Percentiles rank a stretch among this genome's conserved stretches.
Evolutionary conservation across 1,140 invertebrate species (phyloP).

Genomic region (Drosophila yakuba): DNA sequence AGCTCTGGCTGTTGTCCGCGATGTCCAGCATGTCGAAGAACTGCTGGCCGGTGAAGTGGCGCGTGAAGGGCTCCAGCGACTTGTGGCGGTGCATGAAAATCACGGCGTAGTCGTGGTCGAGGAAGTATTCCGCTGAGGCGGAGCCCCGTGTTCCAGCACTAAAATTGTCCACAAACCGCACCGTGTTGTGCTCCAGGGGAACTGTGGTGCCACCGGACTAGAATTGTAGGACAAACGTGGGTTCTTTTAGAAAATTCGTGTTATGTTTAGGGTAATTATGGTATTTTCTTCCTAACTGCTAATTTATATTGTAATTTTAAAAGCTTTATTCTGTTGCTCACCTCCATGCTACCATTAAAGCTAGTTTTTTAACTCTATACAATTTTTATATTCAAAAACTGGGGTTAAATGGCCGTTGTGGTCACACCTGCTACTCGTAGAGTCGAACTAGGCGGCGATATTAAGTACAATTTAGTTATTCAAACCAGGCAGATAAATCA

Average conservation of each 20-base stretch:
- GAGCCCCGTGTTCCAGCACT: slow-evolving; percentile 97
- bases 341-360: no score
- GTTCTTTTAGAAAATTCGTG: neutral
- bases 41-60: slow-evolving; percentile 92
- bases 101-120: slow-evolving; percentile 91
- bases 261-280: no score
- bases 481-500: slow-evolving; percentile 2
- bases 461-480: slow-evolving; percentile 11
- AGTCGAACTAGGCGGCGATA: neutral
- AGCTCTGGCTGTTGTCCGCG: slow-evolving; percentile 86
- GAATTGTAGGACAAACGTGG: neutral
- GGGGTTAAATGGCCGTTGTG: no score
- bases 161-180: slow-evolving; percentile 99
- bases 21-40: slow-evolving; percentile 93
- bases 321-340: neutral
- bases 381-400: no score
- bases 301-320: neutral
- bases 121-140: slow-evolving; percentile 97
- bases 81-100: slow-evolving; percentile 93
- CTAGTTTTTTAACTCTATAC: no score
- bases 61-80: slow-evolving; percentile 94
- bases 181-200: slow-evolving; percentile 98
- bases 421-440: no score
- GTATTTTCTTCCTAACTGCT: neutral
- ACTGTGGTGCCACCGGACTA: slow-evolving; percentile 98